Percentiles rank a stretch among this genome's conserved stretches.
These are phyloP conservation scores for Gymnopithys bicolor DNA, from an alignment of 2,797 vertebrate species.

Conservation along the genomic window DNA sequence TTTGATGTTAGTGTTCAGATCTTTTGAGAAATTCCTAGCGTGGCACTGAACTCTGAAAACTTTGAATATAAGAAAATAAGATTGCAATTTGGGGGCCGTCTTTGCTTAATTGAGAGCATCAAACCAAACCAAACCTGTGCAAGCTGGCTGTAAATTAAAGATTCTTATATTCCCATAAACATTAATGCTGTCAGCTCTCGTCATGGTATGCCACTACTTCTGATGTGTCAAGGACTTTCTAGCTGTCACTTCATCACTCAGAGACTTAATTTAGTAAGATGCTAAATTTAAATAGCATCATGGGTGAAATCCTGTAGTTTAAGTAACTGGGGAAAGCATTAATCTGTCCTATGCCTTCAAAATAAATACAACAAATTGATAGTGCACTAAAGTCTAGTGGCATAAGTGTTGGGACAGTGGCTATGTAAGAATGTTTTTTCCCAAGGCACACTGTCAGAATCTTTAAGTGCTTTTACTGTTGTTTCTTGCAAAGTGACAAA, in stretches of 20 bases:
- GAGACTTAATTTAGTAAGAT: slow-evolving; percentile 29
- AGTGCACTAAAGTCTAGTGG: not conserved
- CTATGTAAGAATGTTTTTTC: not conserved
- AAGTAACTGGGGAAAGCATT: not conserved
- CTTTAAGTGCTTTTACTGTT: not conserved
- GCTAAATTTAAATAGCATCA: slow-evolving; percentile 17
- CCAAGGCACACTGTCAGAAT: not conserved
- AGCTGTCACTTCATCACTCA: not conserved
- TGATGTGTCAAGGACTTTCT: slow-evolving; percentile 1
- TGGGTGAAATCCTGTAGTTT: slow-evolving; percentile 5
- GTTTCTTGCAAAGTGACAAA: not conserved
- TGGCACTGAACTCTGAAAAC: not conserved
- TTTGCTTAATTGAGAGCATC: slow-evolving; percentile 15
- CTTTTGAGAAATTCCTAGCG: not conserved
- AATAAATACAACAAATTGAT: slow-evolving; percentile 10
- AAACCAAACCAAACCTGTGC: not conserved
- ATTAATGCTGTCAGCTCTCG: not conserved
- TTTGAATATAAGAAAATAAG: not conserved
- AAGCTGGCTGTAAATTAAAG: not conserved
- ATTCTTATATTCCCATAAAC: not conserved
- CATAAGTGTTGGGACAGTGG: not conserved
- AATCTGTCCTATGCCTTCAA: slow-evolving; percentile 6
- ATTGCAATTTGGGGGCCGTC: not conserved
- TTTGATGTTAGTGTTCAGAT: not conserved
- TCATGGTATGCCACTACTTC: not conserved